Evolutionary conservation across 2,113 vertebrate genomes (phyloP).

Genomic region (Pitta sordida): DNA sequence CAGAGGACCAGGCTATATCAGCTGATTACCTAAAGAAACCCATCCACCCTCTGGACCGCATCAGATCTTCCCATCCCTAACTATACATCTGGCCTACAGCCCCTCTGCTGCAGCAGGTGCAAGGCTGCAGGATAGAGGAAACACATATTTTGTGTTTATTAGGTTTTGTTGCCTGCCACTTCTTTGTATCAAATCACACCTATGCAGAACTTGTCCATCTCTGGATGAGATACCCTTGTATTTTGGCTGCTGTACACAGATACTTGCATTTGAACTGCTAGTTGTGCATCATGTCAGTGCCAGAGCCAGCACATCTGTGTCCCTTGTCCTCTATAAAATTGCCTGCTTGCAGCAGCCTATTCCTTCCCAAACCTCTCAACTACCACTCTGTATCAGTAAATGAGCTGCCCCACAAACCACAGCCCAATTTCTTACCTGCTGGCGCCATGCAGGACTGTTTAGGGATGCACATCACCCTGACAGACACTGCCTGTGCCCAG

Average conservation of each 20-base stretch:
- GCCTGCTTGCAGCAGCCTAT: not conserved
- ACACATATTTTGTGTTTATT: not conserved
- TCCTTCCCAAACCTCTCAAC: not conserved
- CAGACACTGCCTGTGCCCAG: not conserved
- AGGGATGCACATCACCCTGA: not conserved
- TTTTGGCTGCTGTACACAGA: not conserved
- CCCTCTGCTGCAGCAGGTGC: not conserved
- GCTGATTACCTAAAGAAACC: not conserved
- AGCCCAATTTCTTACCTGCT: not conserved
- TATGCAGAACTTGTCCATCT: not conserved
- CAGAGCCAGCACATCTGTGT: not conserved
- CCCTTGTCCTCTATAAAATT: not conserved
- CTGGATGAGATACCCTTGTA: not conserved
- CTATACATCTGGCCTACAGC: not conserved
- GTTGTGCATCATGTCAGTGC: not conserved
- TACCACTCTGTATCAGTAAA: not conserved
- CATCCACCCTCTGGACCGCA: not conserved
- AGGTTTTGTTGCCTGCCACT: not conserved
- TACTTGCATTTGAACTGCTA: not conserved
- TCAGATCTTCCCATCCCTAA: not conserved
- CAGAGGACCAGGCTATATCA: not conserved
- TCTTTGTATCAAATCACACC: not conserved
- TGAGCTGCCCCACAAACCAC: not conserved
- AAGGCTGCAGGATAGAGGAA: not conserved
- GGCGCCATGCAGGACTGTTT: fast-evolving